Conservation (phyloP, 2,888 invertebrate genomes). For the Megalurothrips usitatus region DNA sequence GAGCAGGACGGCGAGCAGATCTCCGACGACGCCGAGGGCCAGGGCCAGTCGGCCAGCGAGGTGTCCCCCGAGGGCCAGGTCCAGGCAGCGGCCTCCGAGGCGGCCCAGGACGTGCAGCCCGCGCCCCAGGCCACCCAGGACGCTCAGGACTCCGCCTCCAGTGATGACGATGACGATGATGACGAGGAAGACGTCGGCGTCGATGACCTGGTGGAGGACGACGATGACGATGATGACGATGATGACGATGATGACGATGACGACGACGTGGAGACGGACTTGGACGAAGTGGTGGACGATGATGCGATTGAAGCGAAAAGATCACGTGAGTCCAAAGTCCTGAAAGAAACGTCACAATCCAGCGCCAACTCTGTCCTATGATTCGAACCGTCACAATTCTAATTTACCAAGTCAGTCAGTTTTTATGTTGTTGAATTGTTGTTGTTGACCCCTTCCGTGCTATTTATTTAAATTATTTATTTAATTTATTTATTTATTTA, state of each 20-base stretch:
- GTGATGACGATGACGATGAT: constrained; percentile 44
- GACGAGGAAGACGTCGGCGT: constrained; percentile 38
- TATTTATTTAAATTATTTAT: constrained; percentile 33
- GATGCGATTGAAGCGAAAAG: constrained; percentile 64
- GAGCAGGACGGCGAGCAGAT: constrained; percentile 44
- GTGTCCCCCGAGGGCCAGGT: constrained; percentile 47
- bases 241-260: constrained; percentile 46
- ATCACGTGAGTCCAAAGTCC: constrained; percentile 77
- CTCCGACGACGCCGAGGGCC: constrained; percentile 38
- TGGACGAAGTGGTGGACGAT: constrained; percentile 48
- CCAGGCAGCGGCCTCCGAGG: constrained; percentile 43
- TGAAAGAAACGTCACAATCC: constrained; percentile 25
- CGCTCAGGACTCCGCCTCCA: constrained; percentile 41
- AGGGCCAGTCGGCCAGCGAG: constrained; percentile 42
- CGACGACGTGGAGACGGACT: constrained; percentile 49
- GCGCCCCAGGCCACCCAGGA: constrained; percentile 44
- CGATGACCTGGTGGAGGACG: constrained; percentile 42
- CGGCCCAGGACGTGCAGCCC: constrained; percentile 45
- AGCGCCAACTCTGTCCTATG: constrained; percentile 24
- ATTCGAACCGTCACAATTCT: neutral
- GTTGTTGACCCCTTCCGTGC: constrained; percentile 21
- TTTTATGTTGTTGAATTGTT: constrained; percentile 3
- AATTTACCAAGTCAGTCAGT: constrained; percentile 22
- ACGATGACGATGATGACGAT: constrained; percentile 47
- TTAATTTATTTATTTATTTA: constrained; percentile 35